A percentile compares a stretch with the other conserved stretches of the same genome.
These are phyloP conservation scores for Vulpes vulpes DNA, from an alignment of 2,113 vertebrate species.

Conservation along the genomic window DNA sequence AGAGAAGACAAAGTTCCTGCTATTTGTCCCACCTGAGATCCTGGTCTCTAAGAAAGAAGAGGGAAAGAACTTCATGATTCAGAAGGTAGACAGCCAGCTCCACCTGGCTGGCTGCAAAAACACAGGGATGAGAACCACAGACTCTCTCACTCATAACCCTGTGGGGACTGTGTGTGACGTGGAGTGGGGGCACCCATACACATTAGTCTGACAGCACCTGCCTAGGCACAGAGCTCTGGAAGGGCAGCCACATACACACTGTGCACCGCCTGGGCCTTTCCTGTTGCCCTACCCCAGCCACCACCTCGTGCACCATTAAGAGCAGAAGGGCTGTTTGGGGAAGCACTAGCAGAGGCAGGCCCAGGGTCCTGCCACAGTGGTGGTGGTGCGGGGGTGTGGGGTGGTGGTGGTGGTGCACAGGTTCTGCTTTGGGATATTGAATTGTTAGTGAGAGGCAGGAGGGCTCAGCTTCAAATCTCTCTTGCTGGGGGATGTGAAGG, in stretches of 20 bases:
- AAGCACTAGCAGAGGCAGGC: neutral
- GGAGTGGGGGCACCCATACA: neutral
- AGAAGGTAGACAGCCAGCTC: neutral
- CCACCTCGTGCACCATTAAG: neutral
- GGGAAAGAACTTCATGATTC: neutral
- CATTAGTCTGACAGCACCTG: accelerated
- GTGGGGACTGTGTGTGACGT: neutral
- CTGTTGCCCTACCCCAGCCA: neutral
- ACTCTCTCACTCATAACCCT: neutral
- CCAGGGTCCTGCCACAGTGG: accelerated
- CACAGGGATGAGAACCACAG: neutral
- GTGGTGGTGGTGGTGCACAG: neutral
- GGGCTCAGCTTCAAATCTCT: neutral
- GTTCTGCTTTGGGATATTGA: neutral
- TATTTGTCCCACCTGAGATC: neutral
- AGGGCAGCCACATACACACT: neutral
- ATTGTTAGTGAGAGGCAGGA: neutral
- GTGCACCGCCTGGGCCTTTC: neutral
- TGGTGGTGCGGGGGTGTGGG: neutral
- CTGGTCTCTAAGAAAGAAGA: neutral
- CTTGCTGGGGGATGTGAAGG: neutral
- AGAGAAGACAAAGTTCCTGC: neutral
- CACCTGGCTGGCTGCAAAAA: neutral
- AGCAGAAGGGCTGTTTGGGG: neutral
- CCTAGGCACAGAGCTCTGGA: neutral